A percentile compares a stretch with the other conserved stretches of the same genome.
phyloP scores from a whole-genome alignment of 2,797 vertebrate genomes.

The Etheostoma perlongum region DNA sequence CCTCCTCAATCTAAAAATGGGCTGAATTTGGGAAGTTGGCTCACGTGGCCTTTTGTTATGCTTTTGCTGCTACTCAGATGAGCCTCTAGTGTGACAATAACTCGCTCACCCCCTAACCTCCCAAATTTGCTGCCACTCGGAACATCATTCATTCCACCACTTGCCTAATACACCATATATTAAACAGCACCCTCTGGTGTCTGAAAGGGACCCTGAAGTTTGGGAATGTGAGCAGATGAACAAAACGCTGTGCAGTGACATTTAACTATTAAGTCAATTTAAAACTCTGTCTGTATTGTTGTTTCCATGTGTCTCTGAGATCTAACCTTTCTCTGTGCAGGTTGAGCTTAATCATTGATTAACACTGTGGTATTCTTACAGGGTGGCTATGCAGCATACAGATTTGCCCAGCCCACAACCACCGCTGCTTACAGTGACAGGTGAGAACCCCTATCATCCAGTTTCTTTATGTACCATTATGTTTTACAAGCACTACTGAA shows the following conservation, averaged over 20 bases:
- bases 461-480: not conserved
- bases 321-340: conserved; percentile 58
- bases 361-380: conserved; percentile 75
- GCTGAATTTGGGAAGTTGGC: conserved; percentile 52
- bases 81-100: conserved; percentile 43
- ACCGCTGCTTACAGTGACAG: conserved; percentile 95
- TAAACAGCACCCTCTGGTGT: conserved; percentile 77
- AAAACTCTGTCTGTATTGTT: conserved; percentile 32
- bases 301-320: conserved; percentile 48
- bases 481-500: not conserved
- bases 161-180: conserved; percentile 48
- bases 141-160: conserved; percentile 57
- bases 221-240: conserved; percentile 13
- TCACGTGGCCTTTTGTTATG: conserved; percentile 42
- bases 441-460: conserved; percentile 67
- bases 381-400: conserved; percentile 97
- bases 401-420: conserved; percentile 95
- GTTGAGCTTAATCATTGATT: conserved; percentile 57
- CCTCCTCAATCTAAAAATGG: conserved; percentile 56
- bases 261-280: conserved; percentile 52
- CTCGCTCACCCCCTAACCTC: not conserved
- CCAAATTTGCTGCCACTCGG: conserved; percentile 32
- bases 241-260: conserved; percentile 52
- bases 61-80: conserved; percentile 23
- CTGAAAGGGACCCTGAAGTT: conserved; percentile 31